Evolutionary conservation across 2,113 vertebrate species (phyloP).

Genomic region (Pangasianodon hypophthalmus): DNA sequence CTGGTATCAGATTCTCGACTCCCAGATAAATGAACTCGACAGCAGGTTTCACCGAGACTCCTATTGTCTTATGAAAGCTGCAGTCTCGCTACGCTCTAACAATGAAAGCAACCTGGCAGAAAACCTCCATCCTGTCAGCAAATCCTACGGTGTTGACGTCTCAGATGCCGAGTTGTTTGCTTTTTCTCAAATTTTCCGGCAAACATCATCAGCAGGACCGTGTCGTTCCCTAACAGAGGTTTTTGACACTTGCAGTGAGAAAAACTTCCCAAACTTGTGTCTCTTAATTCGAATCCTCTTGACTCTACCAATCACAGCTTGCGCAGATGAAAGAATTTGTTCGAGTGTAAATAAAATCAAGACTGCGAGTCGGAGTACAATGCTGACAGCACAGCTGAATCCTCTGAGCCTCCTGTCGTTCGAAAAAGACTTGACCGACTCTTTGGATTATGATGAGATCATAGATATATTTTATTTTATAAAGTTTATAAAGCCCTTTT

Average conservation of each 20-base stretch:
- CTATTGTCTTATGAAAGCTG: conserved; percentile 28
- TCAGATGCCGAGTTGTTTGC: neutral
- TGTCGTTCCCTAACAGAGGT: conserved; percentile 25
- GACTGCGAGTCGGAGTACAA: neutral
- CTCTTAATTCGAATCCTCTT: conserved; percentile 33
- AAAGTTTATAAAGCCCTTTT: conserved; percentile 28
- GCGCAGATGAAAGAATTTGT: neutral
- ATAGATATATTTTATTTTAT: conserved; percentile 41
- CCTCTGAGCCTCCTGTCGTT: conserved; percentile 38
- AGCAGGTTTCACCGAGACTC: conserved; percentile 29
- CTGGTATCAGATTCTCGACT: conserved; percentile 31
- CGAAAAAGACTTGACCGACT: conserved; percentile 37
- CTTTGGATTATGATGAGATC: conserved; percentile 42
- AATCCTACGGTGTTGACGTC: conserved; percentile 3
- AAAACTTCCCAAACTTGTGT: conserved; percentile 22
- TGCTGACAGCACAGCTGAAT: conserved; percentile 23
- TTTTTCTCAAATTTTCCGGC: conserved; percentile 8
- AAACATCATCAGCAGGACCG: neutral
- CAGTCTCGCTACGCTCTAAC: neutral
- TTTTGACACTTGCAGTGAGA: conserved; percentile 18
- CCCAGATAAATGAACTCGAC: conserved; percentile 35
- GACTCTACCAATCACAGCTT: conserved; percentile 31
- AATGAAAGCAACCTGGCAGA: neutral
- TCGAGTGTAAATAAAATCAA: conserved; percentile 31
- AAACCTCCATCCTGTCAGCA: conserved; percentile 8